phyloP scores from a whole-genome alignment of 2,888 invertebrate genomes.

The Heliconius sara region DNA sequence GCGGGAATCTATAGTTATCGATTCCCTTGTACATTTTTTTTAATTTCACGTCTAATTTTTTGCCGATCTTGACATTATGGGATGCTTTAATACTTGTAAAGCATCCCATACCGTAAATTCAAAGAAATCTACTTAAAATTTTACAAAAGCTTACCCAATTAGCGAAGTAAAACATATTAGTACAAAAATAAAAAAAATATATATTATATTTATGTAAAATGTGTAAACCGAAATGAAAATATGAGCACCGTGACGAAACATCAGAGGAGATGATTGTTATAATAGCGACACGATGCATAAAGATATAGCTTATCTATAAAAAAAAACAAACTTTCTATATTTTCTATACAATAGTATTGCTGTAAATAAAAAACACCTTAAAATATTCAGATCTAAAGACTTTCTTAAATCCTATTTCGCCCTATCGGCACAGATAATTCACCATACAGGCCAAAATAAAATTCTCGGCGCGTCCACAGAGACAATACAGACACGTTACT shows the following conservation, averaged over 20 bases:
- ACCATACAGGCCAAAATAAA: conserved; percentile 1
- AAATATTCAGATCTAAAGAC: too few species aligned
- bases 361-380: too few species aligned
- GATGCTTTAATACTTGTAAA: neutral
- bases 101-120: neutral
- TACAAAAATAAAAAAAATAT: neutral
- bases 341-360: too few species aligned
- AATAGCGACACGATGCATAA: too few species aligned
- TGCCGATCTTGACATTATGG: too few species aligned
- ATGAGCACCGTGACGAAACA: too few species aligned
- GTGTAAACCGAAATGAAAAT: too few species aligned
- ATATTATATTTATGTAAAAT: too few species aligned
- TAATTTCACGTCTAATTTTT: too few species aligned
- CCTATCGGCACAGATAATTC: conserved; percentile 7
- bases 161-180: neutral
- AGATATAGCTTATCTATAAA: too few species aligned
- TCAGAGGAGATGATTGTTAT: too few species aligned
- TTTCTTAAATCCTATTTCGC: neutral
- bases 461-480: conserved; percentile 24
- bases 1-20: neutral
- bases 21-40: neutral
- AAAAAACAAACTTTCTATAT: too few species aligned
- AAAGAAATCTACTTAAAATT: neutral
- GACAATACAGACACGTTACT: conserved; percentile 38
- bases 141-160: neutral